phyloP scores from a whole-genome alignment of 2,113 vertebrate species.

The Rhinolophus ferrumequinum region DNA sequence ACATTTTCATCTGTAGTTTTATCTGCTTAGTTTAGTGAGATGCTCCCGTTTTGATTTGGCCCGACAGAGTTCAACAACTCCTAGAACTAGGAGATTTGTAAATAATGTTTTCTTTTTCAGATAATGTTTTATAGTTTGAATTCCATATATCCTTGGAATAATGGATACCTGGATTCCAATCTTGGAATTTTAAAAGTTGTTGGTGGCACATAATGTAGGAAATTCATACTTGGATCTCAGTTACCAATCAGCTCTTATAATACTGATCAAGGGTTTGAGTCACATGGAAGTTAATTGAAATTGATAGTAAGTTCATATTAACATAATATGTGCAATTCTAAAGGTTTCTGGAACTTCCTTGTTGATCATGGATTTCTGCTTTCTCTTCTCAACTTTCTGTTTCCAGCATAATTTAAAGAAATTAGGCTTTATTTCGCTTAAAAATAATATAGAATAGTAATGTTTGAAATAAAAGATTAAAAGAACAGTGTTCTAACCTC shows the following conservation, averaged over 20 bases:
- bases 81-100: neutral
- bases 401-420: slow-evolving; percentile 46
- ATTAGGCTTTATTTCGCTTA: slow-evolving; percentile 43
- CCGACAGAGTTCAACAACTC: neutral
- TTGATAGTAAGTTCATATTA: slow-evolving; percentile 9
- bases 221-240: neutral
- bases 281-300: slow-evolving; percentile 16
- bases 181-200: neutral
- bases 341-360: slow-evolving; percentile 19
- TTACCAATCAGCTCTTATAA: neutral
- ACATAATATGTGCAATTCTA: neutral
- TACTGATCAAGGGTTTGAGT: neutral
- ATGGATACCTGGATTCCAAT: neutral
- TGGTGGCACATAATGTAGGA: neutral
- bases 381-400: slow-evolving; percentile 41
- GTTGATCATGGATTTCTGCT: slow-evolving; percentile 21
- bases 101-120: neutral
- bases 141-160: neutral
- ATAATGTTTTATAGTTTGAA: neutral
- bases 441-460: neutral
- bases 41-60: neutral
- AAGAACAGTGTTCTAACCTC: slow-evolving; percentile 16
- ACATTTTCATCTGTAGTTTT: neutral
- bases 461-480: slow-evolving; percentile 30
- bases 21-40: neutral